These are phyloP conservation scores for Hypotaenidia philippensis DNA, from an alignment of 2,797 vertebrate genomes.

Conservation along the genomic window DNA sequence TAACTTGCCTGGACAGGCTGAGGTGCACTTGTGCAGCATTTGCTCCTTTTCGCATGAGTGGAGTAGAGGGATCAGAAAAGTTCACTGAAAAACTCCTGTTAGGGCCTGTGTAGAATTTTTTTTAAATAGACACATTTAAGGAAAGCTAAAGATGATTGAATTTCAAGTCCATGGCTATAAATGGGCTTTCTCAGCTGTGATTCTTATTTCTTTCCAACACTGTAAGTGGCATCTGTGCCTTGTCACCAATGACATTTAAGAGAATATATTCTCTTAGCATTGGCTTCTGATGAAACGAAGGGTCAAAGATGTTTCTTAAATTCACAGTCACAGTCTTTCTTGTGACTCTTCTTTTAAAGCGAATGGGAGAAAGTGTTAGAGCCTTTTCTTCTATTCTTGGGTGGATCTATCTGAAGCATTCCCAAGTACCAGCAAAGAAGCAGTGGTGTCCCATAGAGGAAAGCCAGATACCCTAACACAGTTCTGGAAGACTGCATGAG, in stretches of 20 bases:
- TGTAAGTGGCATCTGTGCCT: not conserved
- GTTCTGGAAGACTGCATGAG: not conserved
- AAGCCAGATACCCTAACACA: not conserved
- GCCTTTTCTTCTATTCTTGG: not conserved
- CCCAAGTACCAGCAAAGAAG: not conserved
- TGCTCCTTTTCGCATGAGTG: not conserved
- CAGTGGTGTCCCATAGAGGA: not conserved
- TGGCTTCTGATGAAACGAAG: not conserved
- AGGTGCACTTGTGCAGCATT: not conserved
- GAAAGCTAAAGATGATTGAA: not conserved
- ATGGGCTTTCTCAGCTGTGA: not conserved
- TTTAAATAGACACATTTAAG: not conserved
- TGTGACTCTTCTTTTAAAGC: not conserved
- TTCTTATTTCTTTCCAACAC: not conserved
- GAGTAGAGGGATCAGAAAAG: not conserved
- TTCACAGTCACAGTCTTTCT: not conserved
- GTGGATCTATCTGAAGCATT: not conserved
- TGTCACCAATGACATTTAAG: not conserved
- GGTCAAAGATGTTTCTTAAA: not conserved
- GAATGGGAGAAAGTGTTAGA: not conserved
- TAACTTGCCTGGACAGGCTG: slow-evolving; percentile 51
- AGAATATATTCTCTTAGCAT: not conserved
- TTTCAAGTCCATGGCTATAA: not conserved
- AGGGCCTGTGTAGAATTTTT: not conserved
- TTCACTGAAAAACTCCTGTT: not conserved